These are phyloP conservation scores for Pseudopipra pipra DNA, from an alignment of 2,113 vertebrate genomes.

Conservation along the genomic window DNA sequence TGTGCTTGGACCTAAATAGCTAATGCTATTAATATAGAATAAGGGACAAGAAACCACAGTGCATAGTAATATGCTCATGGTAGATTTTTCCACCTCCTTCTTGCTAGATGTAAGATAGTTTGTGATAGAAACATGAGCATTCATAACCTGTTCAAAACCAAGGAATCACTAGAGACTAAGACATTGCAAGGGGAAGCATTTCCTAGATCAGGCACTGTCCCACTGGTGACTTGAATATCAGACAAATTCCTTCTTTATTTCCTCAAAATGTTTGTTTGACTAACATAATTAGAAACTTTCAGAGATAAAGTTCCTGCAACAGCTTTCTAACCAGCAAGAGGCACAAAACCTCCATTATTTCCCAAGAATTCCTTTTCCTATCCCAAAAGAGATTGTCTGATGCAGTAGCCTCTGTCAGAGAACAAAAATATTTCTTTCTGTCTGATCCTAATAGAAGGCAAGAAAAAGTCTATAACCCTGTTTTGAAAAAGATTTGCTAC, in stretches of 20 bases:
- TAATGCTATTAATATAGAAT: background rate
- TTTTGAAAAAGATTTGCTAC: background rate
- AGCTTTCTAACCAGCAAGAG: background rate
- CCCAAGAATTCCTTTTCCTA: background rate
- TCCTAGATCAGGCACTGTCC: background rate
- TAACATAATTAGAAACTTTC: background rate
- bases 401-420: background rate
- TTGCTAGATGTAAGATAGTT: background rate
- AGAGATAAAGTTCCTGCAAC: background rate
- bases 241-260: background rate
- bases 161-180: background rate
- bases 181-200: background rate
- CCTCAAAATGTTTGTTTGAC: background rate
- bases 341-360: background rate
- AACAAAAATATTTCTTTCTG: background rate
- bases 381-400: background rate
- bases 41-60: background rate
- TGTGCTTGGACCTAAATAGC: background rate
- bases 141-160: background rate
- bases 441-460: background rate
- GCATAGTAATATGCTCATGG: background rate
- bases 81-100: background rate
- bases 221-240: background rate
- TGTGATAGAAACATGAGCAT: background rate
- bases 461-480: background rate